These are phyloP conservation scores for Tetramorium alpestre DNA, from an alignment of 1,140 invertebrate genomes.

Conservation along the genomic window DNA sequence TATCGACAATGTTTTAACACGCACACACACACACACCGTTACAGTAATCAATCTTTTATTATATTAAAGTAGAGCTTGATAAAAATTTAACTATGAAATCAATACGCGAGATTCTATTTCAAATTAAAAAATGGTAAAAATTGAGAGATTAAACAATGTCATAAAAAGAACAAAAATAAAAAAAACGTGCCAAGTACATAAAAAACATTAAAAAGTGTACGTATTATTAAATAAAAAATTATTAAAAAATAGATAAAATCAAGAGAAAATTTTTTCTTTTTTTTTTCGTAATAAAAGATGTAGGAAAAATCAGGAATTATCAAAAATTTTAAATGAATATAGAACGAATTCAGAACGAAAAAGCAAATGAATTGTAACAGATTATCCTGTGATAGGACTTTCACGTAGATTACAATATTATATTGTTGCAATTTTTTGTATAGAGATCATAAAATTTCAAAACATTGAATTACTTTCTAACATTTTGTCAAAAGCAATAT, in stretches of 20 bases:
- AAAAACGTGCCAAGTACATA: neutral
- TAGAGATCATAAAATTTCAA: neutral
- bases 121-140: neutral
- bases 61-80: neutral
- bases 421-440: neutral
- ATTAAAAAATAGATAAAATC: neutral
- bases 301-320: neutral
- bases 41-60: slow-evolving; percentile 19
- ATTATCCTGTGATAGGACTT: neutral
- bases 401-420: neutral
- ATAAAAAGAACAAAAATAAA: neutral
- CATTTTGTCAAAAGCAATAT: neutral
- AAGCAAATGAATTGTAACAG: neutral
- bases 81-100: neutral
- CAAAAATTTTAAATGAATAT: neutral
- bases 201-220: neutral
- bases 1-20: neutral
- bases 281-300: neutral
- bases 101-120: neutral
- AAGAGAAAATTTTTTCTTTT: neutral
- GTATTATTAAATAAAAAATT: neutral
- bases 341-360: neutral
- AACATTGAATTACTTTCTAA: neutral
- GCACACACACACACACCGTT: no score
- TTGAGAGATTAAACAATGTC: neutral